Conservation (phyloP, 53 echinoderm and acorn worm species). For the Pentamera pediparva region DNA sequence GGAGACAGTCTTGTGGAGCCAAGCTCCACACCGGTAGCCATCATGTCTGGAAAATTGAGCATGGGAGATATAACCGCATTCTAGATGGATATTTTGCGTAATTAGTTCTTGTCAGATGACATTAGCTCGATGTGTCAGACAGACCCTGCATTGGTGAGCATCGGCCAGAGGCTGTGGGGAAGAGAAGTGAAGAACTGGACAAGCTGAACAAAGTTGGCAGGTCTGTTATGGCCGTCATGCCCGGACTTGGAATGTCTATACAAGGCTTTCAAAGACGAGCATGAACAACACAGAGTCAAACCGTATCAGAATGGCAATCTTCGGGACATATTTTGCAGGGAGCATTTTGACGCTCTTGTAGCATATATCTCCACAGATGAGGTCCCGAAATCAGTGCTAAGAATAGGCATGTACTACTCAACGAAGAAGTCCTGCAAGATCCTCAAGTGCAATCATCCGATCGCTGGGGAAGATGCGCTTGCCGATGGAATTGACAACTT, state of each 20-base stretch:
- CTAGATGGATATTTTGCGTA: not conserved
- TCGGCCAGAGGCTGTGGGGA: constrained; percentile 56
- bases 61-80: constrained; percentile 11
- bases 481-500: constrained; percentile 54
- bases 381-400: constrained; percentile 55
- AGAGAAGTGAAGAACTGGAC: constrained; percentile 38
- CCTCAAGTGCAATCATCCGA: constrained; percentile 50
- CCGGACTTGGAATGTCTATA: constrained; percentile 52
- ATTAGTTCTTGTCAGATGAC: not conserved
- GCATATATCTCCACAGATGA: constrained; percentile 19
- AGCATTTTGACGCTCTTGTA: constrained; percentile 55
- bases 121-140: constrained; percentile 30
- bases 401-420: constrained; percentile 47
- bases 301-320: constrained; percentile 6
- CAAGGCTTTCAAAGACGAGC: constrained; percentile 30
- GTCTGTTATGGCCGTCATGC: constrained; percentile 60
- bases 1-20: not conserved
- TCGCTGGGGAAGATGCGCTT: constrained; percentile 28
- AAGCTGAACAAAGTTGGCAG: constrained; percentile 48
- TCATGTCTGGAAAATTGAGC: not conserved
- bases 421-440: constrained; percentile 50
- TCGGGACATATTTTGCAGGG: constrained; percentile 50
- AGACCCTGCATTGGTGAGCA: constrained; percentile 41
- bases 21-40: not conserved
- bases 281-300: constrained; percentile 17